Base-by-base conservation (phyloP, 1,140 invertebrate genomes). In the Drosophila suzukii region DNA sequence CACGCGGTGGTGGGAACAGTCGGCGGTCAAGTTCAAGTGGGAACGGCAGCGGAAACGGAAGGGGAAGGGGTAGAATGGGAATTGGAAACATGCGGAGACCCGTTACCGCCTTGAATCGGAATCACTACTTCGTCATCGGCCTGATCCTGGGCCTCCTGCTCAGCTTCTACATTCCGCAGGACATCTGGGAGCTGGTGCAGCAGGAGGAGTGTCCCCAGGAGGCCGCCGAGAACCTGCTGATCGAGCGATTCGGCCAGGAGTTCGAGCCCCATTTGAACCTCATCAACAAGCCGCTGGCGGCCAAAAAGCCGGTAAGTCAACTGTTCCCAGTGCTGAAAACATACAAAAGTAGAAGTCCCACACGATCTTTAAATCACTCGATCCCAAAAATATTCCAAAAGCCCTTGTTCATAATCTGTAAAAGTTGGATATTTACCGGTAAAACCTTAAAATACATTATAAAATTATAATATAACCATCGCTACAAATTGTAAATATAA, bases 261-360 rank as follows among this genome's bases (percentile, higher is more conserved):
- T 92, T 92, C 75, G 91, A 92, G 72, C 92, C 91, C 17, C 91
- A 92, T 66, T 63, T 92, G 32, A 92, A 92, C 73, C 77, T 92
- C 30, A 90, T 91, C 32, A 92, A 92, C 46, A 92, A 92, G 79
- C 92, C 92, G 53, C 70, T 92, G 67, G 84, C 82, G 70, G 92
- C 92, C 30, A 92, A 92, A 62, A 92, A 92, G 79, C 76, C 78
- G 83, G 91, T 92, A 78, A 79, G 86, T 77, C 17, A 47, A 46
- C 60, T 53, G 50, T 53, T 53, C 50, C 50, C 50, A 53, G 27
- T 50, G 0, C 2, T 15, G 1, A 15, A 15, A 15, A 3, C 1
- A 3, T 15, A 5, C n/a, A 2, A 47, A 47, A 27, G 13, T 13
- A 6, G 11, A 6, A 47, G 11, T 20, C 20, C 20, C 20, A 20